Conservation (phyloP, 2,888 invertebrate genomes). For the Boloria selene region DNA sequence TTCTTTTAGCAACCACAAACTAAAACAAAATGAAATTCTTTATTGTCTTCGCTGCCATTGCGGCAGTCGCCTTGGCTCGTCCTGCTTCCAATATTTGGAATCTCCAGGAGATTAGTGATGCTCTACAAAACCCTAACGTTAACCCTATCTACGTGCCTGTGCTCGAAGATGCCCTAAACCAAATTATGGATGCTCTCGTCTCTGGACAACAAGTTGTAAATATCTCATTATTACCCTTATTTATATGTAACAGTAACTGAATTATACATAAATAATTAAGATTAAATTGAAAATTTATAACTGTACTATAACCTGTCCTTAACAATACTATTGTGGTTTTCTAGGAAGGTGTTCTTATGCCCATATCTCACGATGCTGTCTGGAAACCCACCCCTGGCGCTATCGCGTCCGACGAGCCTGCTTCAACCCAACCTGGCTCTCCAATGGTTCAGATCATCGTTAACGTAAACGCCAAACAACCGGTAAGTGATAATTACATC, state of each 20-base stretch:
- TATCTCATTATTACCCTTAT: neutral
- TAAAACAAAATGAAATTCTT: conserved; percentile 52
- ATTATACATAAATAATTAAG: neutral
- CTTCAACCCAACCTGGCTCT: conserved; percentile 35
- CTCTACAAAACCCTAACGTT: conserved; percentile 47
- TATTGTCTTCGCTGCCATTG: conserved; percentile 53
- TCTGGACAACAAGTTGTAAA: conserved; percentile 53
- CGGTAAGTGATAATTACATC: conserved; percentile 34
- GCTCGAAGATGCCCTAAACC: conserved; percentile 56
- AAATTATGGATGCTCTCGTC: conserved; percentile 51
- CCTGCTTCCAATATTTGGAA: neutral
- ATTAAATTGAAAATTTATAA: neutral
- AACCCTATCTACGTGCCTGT: conserved; percentile 52
- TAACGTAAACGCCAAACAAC: conserved; percentile 49
- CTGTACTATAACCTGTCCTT: too few species aligned
- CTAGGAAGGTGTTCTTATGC: conserved; percentile 48
- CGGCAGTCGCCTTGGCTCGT: conserved; percentile 39
- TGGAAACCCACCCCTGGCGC: conserved; percentile 45
- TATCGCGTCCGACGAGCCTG: conserved; percentile 45
- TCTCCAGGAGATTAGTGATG: conserved; percentile 39
- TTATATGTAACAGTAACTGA: neutral
- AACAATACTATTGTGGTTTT: conserved; percentile 22
- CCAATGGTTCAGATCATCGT: conserved; percentile 61
- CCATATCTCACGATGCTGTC: conserved; percentile 45
- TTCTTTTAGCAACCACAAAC: neutral